Evolutionary conservation across 2,113 vertebrate species (phyloP).

Genomic region (Apistogramma diplotaenia): DNA sequence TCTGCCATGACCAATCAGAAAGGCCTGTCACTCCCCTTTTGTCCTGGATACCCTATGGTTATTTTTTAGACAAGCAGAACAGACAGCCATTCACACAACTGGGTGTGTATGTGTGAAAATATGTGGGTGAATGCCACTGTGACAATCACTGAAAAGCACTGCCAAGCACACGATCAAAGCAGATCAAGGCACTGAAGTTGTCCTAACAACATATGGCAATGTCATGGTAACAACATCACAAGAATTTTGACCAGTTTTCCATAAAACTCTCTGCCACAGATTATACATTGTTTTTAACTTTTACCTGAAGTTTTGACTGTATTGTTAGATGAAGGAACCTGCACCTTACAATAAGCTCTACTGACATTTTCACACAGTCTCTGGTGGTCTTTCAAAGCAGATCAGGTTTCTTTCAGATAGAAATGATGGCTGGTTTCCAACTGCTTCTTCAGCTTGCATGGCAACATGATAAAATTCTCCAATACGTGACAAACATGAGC

Average conservation of each 20-base stretch:
- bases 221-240: conserved; percentile 10
- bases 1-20: conserved; percentile 55
- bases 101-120: conserved; percentile 21
- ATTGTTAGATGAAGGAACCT: background rate
- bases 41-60: conserved; percentile 43
- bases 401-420: background rate
- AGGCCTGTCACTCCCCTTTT: conserved; percentile 28
- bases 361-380: background rate
- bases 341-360: background rate
- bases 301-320: background rate
- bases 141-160: background rate
- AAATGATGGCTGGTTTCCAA: background rate
- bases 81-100: conserved; percentile 39
- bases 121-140: conserved; percentile 10
- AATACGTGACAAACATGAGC: background rate
- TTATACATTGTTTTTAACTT: background rate
- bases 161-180: conserved; percentile 37
- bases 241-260: background rate
- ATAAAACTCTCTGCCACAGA: background rate
- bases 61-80: conserved; percentile 50
- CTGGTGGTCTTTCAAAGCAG: background rate
- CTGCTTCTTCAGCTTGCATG: background rate
- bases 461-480: background rate
- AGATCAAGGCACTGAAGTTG: background rate
- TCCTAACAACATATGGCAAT: background rate